Percentiles rank a stretch among this genome's conserved stretches.
These are phyloP conservation scores for Mionectes olivaceus DNA, from an alignment of 2,797 vertebrate species.

Conservation along the genomic window DNA sequence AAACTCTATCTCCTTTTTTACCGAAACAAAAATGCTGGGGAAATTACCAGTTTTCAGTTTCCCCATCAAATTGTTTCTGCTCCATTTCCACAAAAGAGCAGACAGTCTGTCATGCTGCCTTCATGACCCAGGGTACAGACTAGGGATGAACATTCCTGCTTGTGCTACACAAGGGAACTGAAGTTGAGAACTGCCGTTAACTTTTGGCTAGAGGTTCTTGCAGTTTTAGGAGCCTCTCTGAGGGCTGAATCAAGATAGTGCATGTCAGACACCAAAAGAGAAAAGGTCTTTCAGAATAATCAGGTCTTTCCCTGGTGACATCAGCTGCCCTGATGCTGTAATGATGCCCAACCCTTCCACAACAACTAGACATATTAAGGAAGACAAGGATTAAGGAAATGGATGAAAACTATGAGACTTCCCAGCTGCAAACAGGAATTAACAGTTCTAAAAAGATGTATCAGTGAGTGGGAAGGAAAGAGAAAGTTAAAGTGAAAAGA, in stretches of 20 bases:
- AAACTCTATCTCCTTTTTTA: neutral
- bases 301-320: neutral
- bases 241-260: neutral
- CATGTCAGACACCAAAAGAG: neutral
- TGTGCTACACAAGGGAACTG: neutral
- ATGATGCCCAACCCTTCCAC: neutral
- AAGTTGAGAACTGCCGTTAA: neutral
- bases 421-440: neutral
- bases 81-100: neutral
- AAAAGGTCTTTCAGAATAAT: neutral
- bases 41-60: neutral
- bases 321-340: accelerated
- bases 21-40: neutral
- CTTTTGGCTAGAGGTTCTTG: neutral
- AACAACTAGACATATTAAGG: neutral
- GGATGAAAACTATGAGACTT: neutral
- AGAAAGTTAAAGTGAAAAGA: neutral
- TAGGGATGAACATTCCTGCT: neutral
- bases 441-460: neutral
- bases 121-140: neutral
- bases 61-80: neutral
- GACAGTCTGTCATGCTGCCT: neutral
- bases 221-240: neutral
- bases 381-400: neutral
- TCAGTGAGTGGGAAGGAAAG: neutral